Evolutionary conservation across 2,888 invertebrate genomes (phyloP).

Genomic region (Caenorhabditis sp.): DNA sequence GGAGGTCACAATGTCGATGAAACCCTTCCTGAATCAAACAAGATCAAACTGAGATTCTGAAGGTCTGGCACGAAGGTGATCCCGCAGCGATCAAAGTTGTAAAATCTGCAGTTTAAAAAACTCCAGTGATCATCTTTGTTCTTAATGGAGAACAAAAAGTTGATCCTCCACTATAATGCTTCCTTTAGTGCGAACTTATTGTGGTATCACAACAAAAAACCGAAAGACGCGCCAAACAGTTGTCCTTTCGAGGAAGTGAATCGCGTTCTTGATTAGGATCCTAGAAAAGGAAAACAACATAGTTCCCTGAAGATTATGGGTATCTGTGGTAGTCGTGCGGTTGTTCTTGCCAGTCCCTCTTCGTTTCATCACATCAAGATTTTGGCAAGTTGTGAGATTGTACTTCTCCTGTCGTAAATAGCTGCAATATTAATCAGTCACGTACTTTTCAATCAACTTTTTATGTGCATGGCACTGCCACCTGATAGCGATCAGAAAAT

Average conservation of each 20-base stretch:
- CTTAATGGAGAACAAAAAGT: background rate
- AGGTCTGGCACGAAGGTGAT: no score
- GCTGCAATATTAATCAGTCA: constrained; percentile 17
- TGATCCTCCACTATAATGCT: background rate
- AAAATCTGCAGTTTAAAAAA: background rate
- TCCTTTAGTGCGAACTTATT: constrained; percentile 13
- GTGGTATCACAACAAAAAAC: background rate
- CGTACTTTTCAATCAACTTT: constrained; percentile 46
- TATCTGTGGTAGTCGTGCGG: no score
- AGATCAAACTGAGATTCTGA: background rate
- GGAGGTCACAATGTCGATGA: background rate
- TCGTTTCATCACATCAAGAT: background rate
- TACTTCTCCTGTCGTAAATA: constrained; percentile 12
- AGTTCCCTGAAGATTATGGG: background rate
- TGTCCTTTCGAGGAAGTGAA: constrained; percentile 14
- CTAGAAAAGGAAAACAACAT: background rate
- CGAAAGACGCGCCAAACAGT: constrained; percentile 3
- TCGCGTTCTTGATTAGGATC: background rate
- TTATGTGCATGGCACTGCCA: constrained; percentile 36
- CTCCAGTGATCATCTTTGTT: no score
- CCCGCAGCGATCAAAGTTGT: no score
- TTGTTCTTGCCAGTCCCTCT: background rate
- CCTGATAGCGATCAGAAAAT: constrained; percentile 44
- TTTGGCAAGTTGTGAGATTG: constrained; percentile 2
- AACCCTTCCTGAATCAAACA: no score